These are phyloP conservation scores for Pangasius sanitwongsei DNA, from an alignment of 2,797 vertebrate species.

Conservation along the genomic window DNA sequence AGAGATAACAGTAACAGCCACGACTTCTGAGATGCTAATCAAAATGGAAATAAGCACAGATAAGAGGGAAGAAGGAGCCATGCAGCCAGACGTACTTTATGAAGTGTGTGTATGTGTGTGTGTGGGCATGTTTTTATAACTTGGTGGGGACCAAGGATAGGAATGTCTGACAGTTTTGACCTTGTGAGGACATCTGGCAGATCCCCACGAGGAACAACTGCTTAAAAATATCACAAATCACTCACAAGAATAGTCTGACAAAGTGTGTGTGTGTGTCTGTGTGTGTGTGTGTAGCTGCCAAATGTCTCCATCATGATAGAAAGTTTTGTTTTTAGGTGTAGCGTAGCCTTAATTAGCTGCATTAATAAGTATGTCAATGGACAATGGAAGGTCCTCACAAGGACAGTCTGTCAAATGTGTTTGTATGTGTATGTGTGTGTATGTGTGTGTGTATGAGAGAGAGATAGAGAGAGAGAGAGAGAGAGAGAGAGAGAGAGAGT, in stretches of 20 bases:
- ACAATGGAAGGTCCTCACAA: background rate
- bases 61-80: slow-evolving; percentile 46
- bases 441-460: background rate
- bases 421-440: background rate
- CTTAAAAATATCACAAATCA: too few relatives aligned
- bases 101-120: slow-evolving; percentile 31
- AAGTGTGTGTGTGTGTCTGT: background rate
- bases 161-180: background rate
- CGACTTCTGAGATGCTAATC: slow-evolving; percentile 49
- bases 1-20: slow-evolving; percentile 52
- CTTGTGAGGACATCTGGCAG: too few relatives aligned
- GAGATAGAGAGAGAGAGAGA: too few relatives aligned
- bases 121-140: background rate
- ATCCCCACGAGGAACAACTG: background rate
- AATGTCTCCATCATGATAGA: too few relatives aligned
- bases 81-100: slow-evolving; percentile 27
- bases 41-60: slow-evolving; percentile 56
- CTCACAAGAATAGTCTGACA: too few relatives aligned
- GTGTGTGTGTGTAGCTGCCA: too few relatives aligned
- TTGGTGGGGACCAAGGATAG: background rate
- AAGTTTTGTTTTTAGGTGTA: too few relatives aligned
- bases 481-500: background rate
- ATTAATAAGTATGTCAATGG: background rate
- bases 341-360: background rate
- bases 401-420: background rate